A percentile compares a stretch with the other conserved stretches of the same genome.
phyloP scores from a whole-genome alignment of 2,797 vertebrate genomes.

The Poecilia velifera region DNA sequence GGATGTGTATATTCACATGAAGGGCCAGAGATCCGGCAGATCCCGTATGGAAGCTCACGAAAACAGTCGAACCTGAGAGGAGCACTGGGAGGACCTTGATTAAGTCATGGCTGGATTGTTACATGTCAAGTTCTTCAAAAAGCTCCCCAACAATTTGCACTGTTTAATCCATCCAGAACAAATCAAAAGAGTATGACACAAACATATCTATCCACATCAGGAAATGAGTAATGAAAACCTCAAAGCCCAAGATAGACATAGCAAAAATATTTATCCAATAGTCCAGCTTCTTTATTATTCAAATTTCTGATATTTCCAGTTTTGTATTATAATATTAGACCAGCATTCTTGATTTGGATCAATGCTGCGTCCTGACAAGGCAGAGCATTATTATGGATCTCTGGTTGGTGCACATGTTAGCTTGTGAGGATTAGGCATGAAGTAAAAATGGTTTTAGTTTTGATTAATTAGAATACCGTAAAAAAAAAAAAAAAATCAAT shows the following conservation, averaged over 20 bases:
- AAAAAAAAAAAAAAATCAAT: too few relatives aligned
- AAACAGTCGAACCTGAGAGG: conserved; percentile 2
- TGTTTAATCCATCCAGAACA: neutral
- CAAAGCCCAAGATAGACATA: neutral
- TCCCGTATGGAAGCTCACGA: neutral
- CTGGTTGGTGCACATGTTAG: neutral
- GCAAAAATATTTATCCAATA: neutral
- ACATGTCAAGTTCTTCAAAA: neutral
- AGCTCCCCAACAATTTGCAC: conserved; percentile 12
- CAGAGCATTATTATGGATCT: neutral
- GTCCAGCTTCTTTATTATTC: neutral
- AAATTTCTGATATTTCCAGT: neutral
- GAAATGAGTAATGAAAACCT: neutral
- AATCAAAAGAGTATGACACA: too few relatives aligned
- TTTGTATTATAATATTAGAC: neutral
- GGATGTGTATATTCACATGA: neutral
- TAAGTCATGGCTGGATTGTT: neutral
- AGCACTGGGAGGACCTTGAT: conserved; percentile 6
- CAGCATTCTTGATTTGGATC: neutral
- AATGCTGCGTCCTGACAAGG: neutral
- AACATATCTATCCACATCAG: too few relatives aligned
- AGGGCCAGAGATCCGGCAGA: neutral
- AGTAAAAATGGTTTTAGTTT: neutral
- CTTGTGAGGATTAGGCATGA: neutral
- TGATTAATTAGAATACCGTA: neutral